Evolutionary conservation across 2,888 invertebrate species (phyloP).

Genomic region (Ennomos quercinarius): DNA sequence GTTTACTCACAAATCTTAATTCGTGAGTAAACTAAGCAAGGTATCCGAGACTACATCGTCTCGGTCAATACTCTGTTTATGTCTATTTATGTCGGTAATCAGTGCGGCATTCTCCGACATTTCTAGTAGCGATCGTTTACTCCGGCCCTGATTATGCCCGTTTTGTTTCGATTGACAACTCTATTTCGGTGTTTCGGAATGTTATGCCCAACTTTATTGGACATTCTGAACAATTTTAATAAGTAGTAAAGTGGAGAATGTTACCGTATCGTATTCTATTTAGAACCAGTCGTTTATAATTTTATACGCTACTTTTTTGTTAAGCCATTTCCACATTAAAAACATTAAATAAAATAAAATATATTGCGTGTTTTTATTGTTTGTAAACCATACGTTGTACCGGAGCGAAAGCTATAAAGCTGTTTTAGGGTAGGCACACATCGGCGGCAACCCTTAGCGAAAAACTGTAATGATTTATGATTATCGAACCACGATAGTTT

Average conservation of each 20-base stretch:
- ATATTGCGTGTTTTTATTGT: conserved; percentile 45
- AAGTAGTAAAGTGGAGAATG: conserved; percentile 27
- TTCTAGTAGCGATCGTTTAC: conserved; percentile 31
- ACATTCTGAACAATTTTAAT: conserved; percentile 29
- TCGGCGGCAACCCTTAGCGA: conserved; percentile 46
- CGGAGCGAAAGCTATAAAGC: conserved; percentile 49
- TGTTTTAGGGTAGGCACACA: conserved; percentile 46
- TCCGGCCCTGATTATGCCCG: conserved; percentile 17
- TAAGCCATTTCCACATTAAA: conserved; percentile 18
- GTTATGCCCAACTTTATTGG: conserved; percentile 22
- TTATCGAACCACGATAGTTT: conserved; percentile 16
- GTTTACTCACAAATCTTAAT: no score
- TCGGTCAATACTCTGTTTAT: conserved; percentile 41
- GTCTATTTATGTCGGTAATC: conserved; percentile 33
- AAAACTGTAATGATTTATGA: conserved; percentile 54
- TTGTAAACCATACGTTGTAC: conserved; percentile 42
- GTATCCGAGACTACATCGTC: conserved; percentile 1
- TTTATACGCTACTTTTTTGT: conserved; percentile 31
- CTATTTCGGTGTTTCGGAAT: conserved; percentile 28
- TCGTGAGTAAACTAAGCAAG: not conserved
- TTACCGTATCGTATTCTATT: conserved; percentile 18
- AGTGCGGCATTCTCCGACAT: conserved; percentile 23
- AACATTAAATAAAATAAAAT: conserved; percentile 40
- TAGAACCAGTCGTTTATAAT: conserved; percentile 22
- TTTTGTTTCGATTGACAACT: conserved; percentile 29